Evolutionary conservation across 2,797 vertebrate species (phyloP).

Genomic region (Lates japonicus): DNA sequence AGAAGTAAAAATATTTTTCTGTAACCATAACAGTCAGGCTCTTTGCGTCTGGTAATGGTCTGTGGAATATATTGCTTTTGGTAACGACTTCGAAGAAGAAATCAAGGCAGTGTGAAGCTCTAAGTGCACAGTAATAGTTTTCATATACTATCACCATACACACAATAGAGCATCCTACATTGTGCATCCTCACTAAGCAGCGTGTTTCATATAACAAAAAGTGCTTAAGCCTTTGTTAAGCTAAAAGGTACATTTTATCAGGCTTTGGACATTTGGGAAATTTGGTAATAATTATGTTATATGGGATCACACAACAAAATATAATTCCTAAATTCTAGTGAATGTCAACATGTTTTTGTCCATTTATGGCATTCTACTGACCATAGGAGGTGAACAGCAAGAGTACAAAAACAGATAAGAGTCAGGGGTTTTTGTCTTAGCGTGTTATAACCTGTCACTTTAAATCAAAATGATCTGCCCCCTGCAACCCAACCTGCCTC

Average conservation of each 20-base stretch:
- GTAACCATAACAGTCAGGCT: conserved; percentile 78
- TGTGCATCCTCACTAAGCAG: neutral
- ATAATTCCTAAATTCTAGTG: conserved; percentile 29
- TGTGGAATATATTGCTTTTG: conserved; percentile 67
- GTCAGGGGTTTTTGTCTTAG: conserved; percentile 28
- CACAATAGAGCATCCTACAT: conserved; percentile 3
- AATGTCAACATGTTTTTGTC: conserved; percentile 51
- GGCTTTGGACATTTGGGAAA: neutral
- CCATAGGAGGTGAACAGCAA: conserved; percentile 28
- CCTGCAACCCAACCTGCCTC: conserved; percentile 48
- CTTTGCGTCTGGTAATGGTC: conserved; percentile 67
- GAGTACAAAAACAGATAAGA: conserved; percentile 38
- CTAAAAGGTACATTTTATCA: conserved; percentile 3
- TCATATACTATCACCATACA: conserved; percentile 11
- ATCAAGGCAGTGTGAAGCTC: conserved; percentile 33
- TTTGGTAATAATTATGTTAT: conserved; percentile 4
- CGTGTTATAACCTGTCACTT: conserved; percentile 62
- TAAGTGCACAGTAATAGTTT: conserved; percentile 3
- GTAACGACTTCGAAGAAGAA: conserved; percentile 56
- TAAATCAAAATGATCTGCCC: conserved; percentile 66
- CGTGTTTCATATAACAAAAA: conserved; percentile 26
- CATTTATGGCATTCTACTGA: conserved; percentile 56
- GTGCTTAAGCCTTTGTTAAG: neutral
- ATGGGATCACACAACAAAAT: neutral
- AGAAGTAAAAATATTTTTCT: conserved; percentile 75